Evolutionary conservation across 1,140 invertebrate genomes (phyloP), one percentile per base, ranked within the genome.

Genomic region (Drosophila sucinea): DNA sequence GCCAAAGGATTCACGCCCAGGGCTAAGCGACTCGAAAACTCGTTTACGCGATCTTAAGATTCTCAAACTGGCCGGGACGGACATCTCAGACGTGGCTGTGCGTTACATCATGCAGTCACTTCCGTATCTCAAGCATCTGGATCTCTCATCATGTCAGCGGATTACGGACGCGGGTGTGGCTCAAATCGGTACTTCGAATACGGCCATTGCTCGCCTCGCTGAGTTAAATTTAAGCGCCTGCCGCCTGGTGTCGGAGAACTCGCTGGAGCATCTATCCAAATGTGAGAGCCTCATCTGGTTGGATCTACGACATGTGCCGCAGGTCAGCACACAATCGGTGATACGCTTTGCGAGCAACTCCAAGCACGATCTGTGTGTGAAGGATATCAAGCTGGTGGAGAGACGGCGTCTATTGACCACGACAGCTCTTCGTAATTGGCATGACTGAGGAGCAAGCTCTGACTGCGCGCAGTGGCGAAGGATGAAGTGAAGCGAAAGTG

Each of bases 151-250:
- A 33, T 98, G 97, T 92, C 95, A 95, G 38, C 94, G 96, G n/a
- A 94, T 98, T 7, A 97, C 97, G 0, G 97, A 98, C 91, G 96
- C 96, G 4, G 97, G 97, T 32, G 95, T 98, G n/a, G 96, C 96
- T 2, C 96, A 97, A 86, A 93, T 98, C 32, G 95, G 95, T 8
- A 94, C 69, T 93, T 95, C 29, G 11, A 60, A 81, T 8, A 92
- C 90, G 55, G 91, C 91, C 3, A 92, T 81, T 8, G 75, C 47
- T 6, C 90, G 85, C 7, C 90, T 97, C 3, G 92, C 93, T 2
- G 93, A 94, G 40, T 91, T 98, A 0, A 96, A 97, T 91, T 91
- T 98, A 38, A 96, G 96, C 33, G 96, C 96, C 54, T 97, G 97
- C 91, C 94, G 95, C 44, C 92, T 97, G 70, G 94, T 98, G 1